Evolutionary conservation across 2,113 vertebrate genomes (phyloP).

Genomic region (Pimephales promelas): DNA sequence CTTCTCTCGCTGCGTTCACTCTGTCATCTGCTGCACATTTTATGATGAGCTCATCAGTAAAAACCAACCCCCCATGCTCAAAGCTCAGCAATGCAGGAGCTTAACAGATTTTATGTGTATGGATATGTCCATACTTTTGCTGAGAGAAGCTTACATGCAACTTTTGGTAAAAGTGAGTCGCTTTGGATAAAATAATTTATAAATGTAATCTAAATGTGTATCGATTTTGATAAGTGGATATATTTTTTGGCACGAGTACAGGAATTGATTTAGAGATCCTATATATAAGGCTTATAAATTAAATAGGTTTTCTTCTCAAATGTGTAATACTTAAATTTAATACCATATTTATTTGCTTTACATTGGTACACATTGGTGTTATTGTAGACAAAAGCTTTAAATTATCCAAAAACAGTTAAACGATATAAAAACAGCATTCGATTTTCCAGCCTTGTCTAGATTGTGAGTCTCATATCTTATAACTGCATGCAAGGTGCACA

Average conservation of each 20-base stretch:
- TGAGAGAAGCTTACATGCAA: background rate
- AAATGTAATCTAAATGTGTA: background rate
- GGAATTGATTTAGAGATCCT: background rate
- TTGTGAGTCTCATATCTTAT: background rate
- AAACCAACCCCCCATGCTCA: conserved; percentile 18
- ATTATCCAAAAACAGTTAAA: background rate
- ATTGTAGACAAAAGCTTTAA: background rate
- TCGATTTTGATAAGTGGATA: background rate
- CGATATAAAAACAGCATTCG: background rate
- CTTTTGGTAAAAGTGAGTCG: background rate
- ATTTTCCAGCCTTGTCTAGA: background rate
- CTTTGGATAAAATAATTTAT: background rate
- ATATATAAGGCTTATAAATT: no score
- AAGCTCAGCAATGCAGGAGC: conserved; percentile 16
- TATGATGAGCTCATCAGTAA: conserved; percentile 54
- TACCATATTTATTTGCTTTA: background rate
- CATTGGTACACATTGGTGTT: background rate
- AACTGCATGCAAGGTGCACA: background rate
- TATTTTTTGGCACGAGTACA: background rate
- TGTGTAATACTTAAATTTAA: no score
- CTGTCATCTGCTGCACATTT: conserved; percentile 37
- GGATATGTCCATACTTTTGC: conserved; percentile 25
- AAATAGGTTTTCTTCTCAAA: no score
- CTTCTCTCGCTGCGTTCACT: conserved; percentile 18
- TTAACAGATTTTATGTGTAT: conserved; percentile 27